Evolutionary conservation across 2,113 vertebrate genomes (phyloP).

Genomic region (Melanocharis versteri): DNA sequence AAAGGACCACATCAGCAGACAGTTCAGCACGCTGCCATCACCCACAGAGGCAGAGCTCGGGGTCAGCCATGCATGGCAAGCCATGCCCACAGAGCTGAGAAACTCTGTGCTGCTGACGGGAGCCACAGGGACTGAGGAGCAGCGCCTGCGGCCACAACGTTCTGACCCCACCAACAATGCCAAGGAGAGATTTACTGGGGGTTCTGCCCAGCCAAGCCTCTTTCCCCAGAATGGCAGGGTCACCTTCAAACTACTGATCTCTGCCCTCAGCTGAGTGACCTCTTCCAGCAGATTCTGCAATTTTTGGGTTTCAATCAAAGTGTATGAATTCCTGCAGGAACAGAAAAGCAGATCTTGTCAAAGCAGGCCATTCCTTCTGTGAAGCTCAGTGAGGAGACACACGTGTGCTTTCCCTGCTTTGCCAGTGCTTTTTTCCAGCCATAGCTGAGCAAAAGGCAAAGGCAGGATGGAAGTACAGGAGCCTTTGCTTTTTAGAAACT

Average conservation of each 20-base stretch:
- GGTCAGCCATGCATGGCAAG: background rate
- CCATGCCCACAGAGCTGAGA: background rate
- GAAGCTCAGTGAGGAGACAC: background rate
- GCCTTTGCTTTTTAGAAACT: background rate
- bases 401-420: background rate
- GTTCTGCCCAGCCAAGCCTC: background rate
- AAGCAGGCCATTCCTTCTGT: background rate
- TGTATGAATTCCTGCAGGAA: background rate
- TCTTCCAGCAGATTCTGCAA: background rate
- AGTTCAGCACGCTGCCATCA: background rate
- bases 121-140: background rate
- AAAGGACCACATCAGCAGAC: background rate
- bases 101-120: background rate
- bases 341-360: background rate
- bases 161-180: background rate
- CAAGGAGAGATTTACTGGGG: background rate
- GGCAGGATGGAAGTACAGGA: background rate
- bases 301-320: background rate
- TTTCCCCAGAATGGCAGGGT: background rate
- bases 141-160: background rate
- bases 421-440: background rate
- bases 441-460: background rate
- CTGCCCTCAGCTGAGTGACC: accelerated
- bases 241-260: background rate
- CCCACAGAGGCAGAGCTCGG: background rate